Percentiles rank a stretch among this genome's conserved stretches.
These are phyloP conservation scores for Pedionomus torquatus DNA, from an alignment of 2,113 vertebrate species.

Conservation along the genomic window DNA sequence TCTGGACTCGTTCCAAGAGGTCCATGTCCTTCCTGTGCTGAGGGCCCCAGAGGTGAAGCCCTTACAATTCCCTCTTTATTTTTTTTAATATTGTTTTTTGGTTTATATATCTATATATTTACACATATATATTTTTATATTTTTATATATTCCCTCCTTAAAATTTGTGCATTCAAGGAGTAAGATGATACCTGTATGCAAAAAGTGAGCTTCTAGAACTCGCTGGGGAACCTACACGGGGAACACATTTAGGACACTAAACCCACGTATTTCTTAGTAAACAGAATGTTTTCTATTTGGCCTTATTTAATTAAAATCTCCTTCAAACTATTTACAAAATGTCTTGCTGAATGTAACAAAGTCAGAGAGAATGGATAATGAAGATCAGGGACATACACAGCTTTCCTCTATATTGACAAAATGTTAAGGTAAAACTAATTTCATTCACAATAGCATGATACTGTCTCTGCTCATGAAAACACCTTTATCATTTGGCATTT, in stretches of 20 bases:
- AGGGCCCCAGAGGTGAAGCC: neutral
- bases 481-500: neutral
- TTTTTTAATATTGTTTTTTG: neutral
- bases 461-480: neutral
- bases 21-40: neutral
- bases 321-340: neutral
- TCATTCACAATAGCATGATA: neutral
- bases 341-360: neutral
- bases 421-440: constrained; percentile 2
- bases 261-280: neutral
- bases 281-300: neutral
- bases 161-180: neutral
- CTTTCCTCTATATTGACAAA: neutral
- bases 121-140: neutral
- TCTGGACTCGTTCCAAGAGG: neutral
- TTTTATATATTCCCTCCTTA: neutral
- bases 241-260: neutral
- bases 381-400: neutral
- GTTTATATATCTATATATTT: neutral
- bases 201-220: neutral
- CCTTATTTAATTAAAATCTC: neutral
- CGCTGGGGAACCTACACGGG: neutral
- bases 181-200: neutral
- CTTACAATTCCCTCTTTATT: neutral
- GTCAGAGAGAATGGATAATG: neutral